phyloP scores from a whole-genome alignment of 2,797 vertebrate species.

The Hydrolagus colliei region DNA sequence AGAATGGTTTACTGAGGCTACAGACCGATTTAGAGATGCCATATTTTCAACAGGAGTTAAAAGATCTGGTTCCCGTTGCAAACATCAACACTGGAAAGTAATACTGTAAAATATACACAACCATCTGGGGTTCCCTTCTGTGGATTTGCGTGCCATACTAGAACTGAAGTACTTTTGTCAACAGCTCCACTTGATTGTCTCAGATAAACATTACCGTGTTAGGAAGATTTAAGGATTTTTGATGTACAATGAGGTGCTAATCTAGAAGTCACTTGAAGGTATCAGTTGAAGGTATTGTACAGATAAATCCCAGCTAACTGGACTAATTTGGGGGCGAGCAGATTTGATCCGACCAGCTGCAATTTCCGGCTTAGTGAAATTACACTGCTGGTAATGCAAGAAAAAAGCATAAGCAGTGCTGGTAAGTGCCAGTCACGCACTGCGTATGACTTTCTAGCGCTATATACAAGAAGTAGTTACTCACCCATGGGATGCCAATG shows the following conservation, averaged over 20 bases:
- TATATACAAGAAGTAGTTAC: too few relatives aligned
- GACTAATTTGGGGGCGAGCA: too few relatives aligned
- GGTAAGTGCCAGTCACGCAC: too few relatives aligned
- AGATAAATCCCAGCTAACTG: too few relatives aligned
- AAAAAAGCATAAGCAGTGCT: too few relatives aligned
- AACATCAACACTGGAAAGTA: neutral
- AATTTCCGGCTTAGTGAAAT: too few relatives aligned
- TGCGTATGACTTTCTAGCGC: too few relatives aligned
- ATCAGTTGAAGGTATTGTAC: too few relatives aligned
- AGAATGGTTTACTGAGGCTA: neutral
- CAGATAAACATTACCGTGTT: neutral
- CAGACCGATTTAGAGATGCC: neutral
- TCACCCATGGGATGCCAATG: too few relatives aligned
- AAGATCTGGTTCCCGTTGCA: neutral
- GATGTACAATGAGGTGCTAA: neutral
- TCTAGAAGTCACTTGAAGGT: neutral
- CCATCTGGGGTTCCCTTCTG: neutral
- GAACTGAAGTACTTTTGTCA: neutral
- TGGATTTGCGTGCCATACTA: slow-evolving; percentile 1
- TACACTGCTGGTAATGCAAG: too few relatives aligned
- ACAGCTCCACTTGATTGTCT: slow-evolving; percentile 2
- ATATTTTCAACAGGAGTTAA: neutral
- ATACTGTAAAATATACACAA: neutral
- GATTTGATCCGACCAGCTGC: too few relatives aligned
- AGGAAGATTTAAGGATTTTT: neutral